These are phyloP conservation scores for Diadophis punctatus DNA, from an alignment of 2,113 vertebrate species.

Conservation along the genomic window DNA sequence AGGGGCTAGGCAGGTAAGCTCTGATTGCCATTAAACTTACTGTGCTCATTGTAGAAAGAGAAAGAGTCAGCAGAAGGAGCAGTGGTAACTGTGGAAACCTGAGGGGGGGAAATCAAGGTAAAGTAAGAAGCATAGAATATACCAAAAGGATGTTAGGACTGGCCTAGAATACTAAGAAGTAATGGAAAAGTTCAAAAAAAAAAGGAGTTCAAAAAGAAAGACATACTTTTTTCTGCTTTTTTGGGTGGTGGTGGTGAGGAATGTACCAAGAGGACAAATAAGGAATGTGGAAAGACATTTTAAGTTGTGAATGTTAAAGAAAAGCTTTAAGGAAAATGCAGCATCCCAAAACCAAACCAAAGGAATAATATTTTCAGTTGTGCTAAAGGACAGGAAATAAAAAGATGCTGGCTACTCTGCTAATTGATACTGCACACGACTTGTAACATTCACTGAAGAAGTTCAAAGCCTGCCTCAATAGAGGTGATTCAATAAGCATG, in stretches of 20 bases:
- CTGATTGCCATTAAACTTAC: neutral
- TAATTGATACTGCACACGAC: neutral
- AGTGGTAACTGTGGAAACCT: neutral
- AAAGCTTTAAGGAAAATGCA: neutral
- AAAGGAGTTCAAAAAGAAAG: neutral
- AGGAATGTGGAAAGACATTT: neutral
- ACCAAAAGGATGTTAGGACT: neutral
- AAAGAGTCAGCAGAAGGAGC: neutral
- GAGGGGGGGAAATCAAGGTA: neutral
- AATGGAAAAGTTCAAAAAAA: neutral
- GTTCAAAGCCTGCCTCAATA: conserved; percentile 3
- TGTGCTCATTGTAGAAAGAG: neutral
- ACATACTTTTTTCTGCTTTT: neutral
- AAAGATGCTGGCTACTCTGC: neutral
- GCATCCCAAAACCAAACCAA: neutral
- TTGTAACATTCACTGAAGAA: neutral
- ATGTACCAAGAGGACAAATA: neutral
- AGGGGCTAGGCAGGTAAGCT: neutral
- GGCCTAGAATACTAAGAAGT: neutral
- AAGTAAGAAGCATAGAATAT: neutral
- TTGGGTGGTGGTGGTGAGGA: neutral
- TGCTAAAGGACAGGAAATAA: neutral
- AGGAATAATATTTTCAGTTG: neutral
- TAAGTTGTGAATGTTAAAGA: neutral
- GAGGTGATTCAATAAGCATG: neutral